phyloP scores from a whole-genome alignment of 2,888 invertebrate species.

The Oxyscelio sp. region DNA sequence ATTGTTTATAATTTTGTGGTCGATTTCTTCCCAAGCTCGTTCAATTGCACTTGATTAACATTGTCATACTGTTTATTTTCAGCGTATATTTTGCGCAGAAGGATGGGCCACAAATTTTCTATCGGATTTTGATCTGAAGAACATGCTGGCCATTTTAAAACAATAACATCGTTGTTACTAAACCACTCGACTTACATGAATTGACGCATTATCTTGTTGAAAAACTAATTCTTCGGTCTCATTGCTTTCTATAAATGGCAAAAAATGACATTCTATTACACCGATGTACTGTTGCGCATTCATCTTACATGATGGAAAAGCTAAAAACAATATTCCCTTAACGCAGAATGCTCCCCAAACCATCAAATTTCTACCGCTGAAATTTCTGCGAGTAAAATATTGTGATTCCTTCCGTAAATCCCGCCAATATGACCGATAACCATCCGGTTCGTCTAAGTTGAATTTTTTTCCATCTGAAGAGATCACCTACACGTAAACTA shows the following conservation, averaged over 20 bases:
- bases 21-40: slow-evolving; percentile 15
- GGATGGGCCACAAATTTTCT: not conserved
- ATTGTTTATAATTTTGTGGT: slow-evolving; percentile 11
- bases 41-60: slow-evolving; percentile 1
- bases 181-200: slow-evolving; percentile 14
- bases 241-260: slow-evolving; percentile 1
- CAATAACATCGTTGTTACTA: slow-evolving; percentile 11
- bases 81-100: not conserved
- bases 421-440: slow-evolving; percentile 43
- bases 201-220: slow-evolving; percentile 19
- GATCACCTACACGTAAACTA: too few species aligned
- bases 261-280: slow-evolving; percentile 1
- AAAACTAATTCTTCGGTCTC: slow-evolving; percentile 3
- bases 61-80: slow-evolving; percentile 9
- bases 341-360: slow-evolving; percentile 20
- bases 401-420: slow-evolving; percentile 48
- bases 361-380: slow-evolving; percentile 30
- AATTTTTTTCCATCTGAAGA: slow-evolving; percentile 56
- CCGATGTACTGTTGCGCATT: slow-evolving; percentile 8
- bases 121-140: not conserved
- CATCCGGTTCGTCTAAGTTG: slow-evolving; percentile 44
- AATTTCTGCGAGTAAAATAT: slow-evolving; percentile 29
- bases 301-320: slow-evolving; percentile 21
- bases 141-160: slow-evolving; percentile 3
- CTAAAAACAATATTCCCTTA: slow-evolving; percentile 5